Evolutionary conservation across 2,797 vertebrate species (phyloP).

Genomic region (Ceryle rudis): DNA sequence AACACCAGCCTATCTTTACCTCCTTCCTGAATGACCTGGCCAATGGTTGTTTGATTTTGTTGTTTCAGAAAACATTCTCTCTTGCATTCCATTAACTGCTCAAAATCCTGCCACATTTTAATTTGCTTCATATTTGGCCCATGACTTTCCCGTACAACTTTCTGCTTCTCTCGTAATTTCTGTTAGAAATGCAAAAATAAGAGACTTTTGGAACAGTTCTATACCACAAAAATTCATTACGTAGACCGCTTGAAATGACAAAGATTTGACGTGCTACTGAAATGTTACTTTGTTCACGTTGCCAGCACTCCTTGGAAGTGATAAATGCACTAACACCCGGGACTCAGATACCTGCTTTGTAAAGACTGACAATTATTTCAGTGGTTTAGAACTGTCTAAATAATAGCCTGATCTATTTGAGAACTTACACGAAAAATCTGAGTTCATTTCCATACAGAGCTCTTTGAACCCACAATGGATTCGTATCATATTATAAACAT

Average conservation of each 20-base stretch:
- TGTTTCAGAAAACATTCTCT: constrained; percentile 90
- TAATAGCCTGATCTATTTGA: neutral
- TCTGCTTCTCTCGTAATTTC: constrained; percentile 96
- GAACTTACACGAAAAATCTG: neutral
- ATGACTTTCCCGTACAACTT: constrained; percentile 90
- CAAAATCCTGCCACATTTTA: constrained; percentile 95
- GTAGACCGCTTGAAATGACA: neutral
- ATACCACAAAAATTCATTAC: neutral
- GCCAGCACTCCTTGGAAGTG: neutral
- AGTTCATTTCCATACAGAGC: neutral
- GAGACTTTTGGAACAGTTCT: neutral
- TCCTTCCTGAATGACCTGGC: constrained; percentile 93
- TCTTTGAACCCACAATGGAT: neutral
- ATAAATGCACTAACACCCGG: neutral
- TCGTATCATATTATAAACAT: neutral
- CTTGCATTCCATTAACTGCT: constrained; percentile 93
- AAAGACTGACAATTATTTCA: neutral
- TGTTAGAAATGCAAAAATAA: constrained; percentile 66
- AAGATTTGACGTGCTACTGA: neutral
- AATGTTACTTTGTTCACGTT: neutral
- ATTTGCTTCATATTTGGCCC: constrained; percentile 94
- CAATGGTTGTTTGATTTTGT: constrained; percentile 87
- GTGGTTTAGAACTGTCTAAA: neutral
- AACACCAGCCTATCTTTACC: constrained; percentile 92
- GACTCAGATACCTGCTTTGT: neutral